Conservation (phyloP, 2,888 invertebrate species). For the Monopis laevigella region DNA sequence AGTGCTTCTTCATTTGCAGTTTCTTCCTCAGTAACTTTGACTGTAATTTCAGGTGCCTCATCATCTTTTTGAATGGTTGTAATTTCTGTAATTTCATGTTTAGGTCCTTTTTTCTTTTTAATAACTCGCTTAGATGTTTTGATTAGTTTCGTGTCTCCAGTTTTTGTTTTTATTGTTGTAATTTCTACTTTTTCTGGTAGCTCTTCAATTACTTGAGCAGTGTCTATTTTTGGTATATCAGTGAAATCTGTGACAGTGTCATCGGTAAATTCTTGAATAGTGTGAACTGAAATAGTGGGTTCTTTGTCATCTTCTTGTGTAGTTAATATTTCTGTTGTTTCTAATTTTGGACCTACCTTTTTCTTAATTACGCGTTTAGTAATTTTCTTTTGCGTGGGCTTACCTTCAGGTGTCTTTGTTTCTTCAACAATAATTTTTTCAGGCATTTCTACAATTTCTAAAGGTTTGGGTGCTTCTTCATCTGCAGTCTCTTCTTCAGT, state of each 20-base stretch:
- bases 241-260: not conserved
- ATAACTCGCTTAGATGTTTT: conserved; percentile 24
- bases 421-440: conserved; percentile 11
- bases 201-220: conserved; percentile 19
- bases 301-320: conserved; percentile 41
- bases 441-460: conserved; percentile 26
- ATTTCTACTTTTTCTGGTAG: conserved; percentile 20
- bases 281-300: conserved; percentile 27
- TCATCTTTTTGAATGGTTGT: conserved; percentile 27
- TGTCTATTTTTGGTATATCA: conserved; percentile 19
- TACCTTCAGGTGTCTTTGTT: conserved; percentile 12
- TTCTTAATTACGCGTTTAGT: conserved; percentile 26
- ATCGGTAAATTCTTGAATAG: conserved; percentile 13
- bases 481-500: conserved; percentile 33
- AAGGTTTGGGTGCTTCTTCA: conserved; percentile 32
- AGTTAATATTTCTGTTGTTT: conserved; percentile 43
- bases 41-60: conserved; percentile 13
- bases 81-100: conserved; percentile 38
- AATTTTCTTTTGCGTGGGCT: conserved; percentile 9
- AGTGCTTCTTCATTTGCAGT: conserved; percentile 22
- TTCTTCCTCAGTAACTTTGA: conserved; percentile 12
- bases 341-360: conserved; percentile 28
- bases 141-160: conserved; percentile 21
- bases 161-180: conserved; percentile 23
- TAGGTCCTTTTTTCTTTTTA: conserved; percentile 34